A percentile compares a stretch with the other conserved stretches of the same genome.
These are phyloP conservation scores for Drosophila koepferae DNA, from an alignment of 2,888 invertebrate genomes.

Conservation along the genomic window DNA sequence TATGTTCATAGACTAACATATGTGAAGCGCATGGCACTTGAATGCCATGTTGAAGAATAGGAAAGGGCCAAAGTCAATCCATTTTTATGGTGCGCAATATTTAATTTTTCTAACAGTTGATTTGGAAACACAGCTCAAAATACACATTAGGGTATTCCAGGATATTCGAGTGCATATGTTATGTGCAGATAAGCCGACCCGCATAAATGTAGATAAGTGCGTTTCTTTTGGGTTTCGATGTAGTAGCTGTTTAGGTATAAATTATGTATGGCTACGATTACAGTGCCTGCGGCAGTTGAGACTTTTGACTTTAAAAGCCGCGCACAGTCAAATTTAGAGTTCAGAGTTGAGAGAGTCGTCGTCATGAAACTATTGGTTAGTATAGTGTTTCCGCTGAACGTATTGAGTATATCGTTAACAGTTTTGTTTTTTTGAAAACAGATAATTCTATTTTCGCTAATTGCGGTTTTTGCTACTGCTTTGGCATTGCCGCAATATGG, in stretches of 20 bases:
- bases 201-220: constrained; percentile 11
- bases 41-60: background rate
- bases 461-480: constrained; percentile 42
- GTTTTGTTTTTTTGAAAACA: constrained; percentile 1
- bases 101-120: background rate
- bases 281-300: background rate
- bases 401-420: background rate
- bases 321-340: background rate
- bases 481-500: constrained; percentile 47
- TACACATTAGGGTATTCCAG: background rate
- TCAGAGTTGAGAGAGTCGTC: constrained; percentile 23
- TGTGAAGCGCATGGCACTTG: background rate
- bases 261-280: constrained; percentile 3
- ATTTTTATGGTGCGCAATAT: constrained; percentile 1
- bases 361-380: constrained; percentile 47
- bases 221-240: background rate
- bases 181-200: constrained; percentile 3
- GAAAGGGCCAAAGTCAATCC: constrained; percentile 4
- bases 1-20: constrained; percentile 5
- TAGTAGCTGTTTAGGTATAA: constrained; percentile 16
- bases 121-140: constrained; percentile 1
- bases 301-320: constrained; percentile 33
- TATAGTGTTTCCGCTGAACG: background rate
- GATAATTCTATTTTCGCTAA: constrained; percentile 49
- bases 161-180: constrained; percentile 9